Evolutionary conservation across 2,797 vertebrate genomes (phyloP), one percentile per base, ranked within the genome.

Genomic region (Microctenopoma steveboyesi): DNA sequence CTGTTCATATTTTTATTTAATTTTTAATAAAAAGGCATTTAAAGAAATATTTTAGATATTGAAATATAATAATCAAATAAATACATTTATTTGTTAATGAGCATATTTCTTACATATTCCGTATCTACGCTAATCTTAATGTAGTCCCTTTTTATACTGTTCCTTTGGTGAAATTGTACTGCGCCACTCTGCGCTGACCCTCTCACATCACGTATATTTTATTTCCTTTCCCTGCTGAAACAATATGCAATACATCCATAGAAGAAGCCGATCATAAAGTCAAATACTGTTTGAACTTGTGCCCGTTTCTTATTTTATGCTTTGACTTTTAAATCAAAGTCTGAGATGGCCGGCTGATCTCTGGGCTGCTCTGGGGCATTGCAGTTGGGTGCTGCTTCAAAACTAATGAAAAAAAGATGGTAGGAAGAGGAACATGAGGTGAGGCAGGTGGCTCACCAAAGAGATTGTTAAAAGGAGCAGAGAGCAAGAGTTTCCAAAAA

Each of bases 221-320:
- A 40, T 69, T 78, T 18, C 56, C 27, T 78, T 73, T 39, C 51
- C 51, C 47, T 62, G 58, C 59, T 37, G 58, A 43, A 66, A 7
- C 77, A 69, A 69, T 57, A 57, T 42, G 48, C 46, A 62, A 22
- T 8, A 33, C 48, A 62, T 46, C 47, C 50, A 65, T 78, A 64
- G 78, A 87, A 78, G 66, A 69, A 81, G 75, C 60, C 14, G n/a
- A 73, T 75, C 49, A 76, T 81, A 79, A 82, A 78, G 43, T 74
- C 37, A 59, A 73, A 42, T 22, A 7, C 18, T 53, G 66, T 81
- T 74, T 85, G 67, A 88, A 80, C 54, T 51, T 35, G 45, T 74
- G 67, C 67, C 65, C 72, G 22, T 57, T 78, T 49, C 33, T 69
- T 16, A 51, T 39, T 57, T 39, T 43, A 46, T 16, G 16, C 71